Base-by-base conservation (phyloP, 2,113 vertebrate species). In the Chaetura pelagica region DNA sequence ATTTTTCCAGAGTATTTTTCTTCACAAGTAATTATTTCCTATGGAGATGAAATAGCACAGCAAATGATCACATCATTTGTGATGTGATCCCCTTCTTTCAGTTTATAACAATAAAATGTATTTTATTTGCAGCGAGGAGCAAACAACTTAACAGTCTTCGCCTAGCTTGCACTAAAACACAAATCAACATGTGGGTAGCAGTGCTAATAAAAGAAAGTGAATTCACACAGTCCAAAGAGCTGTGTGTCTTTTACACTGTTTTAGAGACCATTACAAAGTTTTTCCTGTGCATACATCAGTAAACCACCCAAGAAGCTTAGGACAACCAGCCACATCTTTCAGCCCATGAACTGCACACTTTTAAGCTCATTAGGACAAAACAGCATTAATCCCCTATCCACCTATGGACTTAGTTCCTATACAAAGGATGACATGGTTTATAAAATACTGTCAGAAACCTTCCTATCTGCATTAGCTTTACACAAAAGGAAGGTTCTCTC, bases 301-400 rank as follows among this genome's bases (percentile, higher is more conserved):
- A 29, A 78, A 49, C 48, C 32, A 38, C 11, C 63, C 29, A 64
- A 68, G 49, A 76, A 77, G 30, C 21, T 64, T 42, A 82, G 14
- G 27, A 46, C 2, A 9, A 46, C 13, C 44, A 87, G 34, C 19
- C 30, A 77, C 49, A 42, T 27, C 0, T 0, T 19, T 71, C 26
- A 71, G 23, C 13, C 35, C 38, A 38, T 6, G 10, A 93, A 63
- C 0, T 66, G 68, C 58, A 63, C 78, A 27, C 5, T 32, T 51
- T 42, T 8, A 57, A 84, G 13, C 4, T 8, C 34, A 34, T 4
- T 38, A 38, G 30, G 15, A 15, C 19, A 63, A 75, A 75, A 21
- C 30, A 23, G 17, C 20, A 69, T 27, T 40, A 63, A 59, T 27
- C 15, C 12, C 18, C 11, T 49, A 12, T 14, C 44, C 22, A 35